phyloP scores from a whole-genome alignment of 2,113 vertebrate species.

The Stigmatopora argus region DNA sequence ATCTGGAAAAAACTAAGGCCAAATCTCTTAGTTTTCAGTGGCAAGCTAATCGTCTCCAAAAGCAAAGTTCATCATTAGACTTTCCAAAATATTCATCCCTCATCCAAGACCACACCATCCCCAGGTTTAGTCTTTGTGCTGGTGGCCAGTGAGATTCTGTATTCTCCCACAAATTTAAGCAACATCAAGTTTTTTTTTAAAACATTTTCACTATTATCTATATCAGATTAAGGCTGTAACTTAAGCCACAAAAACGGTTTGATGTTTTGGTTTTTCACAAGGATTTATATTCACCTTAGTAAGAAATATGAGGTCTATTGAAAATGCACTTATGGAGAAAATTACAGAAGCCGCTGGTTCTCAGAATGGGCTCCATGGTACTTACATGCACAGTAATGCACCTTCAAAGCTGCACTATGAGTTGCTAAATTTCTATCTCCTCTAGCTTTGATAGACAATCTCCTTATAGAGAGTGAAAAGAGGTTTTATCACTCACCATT shows the following conservation, averaged over 20 bases:
- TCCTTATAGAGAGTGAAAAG: slow-evolving; percentile 4
- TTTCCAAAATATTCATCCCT: slow-evolving; percentile 23
- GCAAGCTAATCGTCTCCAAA: slow-evolving; percentile 29
- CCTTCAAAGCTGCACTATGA: slow-evolving; percentile 22
- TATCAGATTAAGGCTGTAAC: slow-evolving; percentile 34
- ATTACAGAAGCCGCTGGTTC: slow-evolving; percentile 4
- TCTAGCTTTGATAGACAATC: slow-evolving; percentile 12
- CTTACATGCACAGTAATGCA: slow-evolving; percentile 7
- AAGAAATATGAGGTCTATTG: slow-evolving; percentile 11
- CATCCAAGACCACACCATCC: background rate
- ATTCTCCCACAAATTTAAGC: slow-evolving; percentile 47
- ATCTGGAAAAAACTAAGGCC: slow-evolving; percentile 18
- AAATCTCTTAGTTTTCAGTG: slow-evolving; percentile 20
- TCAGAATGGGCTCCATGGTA: background rate
- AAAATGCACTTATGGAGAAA: slow-evolving; percentile 5
- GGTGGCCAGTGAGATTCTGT: slow-evolving; percentile 43
- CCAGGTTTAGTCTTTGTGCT: slow-evolving; percentile 34
- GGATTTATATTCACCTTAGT: slow-evolving; percentile 10
- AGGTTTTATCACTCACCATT: slow-evolving; percentile 75
- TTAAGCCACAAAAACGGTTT: slow-evolving; percentile 29
- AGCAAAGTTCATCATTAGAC: slow-evolving; percentile 24
- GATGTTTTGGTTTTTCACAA: slow-evolving; percentile 32
- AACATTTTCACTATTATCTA: slow-evolving; percentile 25
- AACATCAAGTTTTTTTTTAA: slow-evolving; percentile 46
- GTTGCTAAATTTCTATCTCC: background rate